These are phyloP conservation scores for Cichlasoma orientale DNA, from an alignment of 2,797 vertebrate genomes.

Conservation along the genomic window DNA sequence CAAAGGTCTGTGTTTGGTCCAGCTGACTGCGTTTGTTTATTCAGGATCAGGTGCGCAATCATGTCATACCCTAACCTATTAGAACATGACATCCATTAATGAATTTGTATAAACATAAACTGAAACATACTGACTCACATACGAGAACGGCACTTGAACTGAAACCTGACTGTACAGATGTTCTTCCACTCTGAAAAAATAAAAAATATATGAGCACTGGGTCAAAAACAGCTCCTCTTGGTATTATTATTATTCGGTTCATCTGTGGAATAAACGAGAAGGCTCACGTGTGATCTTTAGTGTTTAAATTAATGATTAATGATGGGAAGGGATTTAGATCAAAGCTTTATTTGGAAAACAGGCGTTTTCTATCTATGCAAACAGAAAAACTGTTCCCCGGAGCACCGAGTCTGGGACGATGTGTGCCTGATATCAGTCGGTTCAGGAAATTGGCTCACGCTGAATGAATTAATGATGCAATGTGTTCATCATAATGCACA, in stretches of 20 bases:
- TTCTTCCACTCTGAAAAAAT: too few species aligned
- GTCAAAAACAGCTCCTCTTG: too few species aligned
- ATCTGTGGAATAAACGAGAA: neutral
- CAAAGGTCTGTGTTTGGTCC: conserved; percentile 41
- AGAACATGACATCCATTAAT: neutral
- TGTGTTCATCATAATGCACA: neutral
- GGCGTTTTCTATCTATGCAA: neutral
- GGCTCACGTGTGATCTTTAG: neutral
- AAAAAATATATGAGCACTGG: too few species aligned
- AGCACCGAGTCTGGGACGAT: neutral
- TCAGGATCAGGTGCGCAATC: conserved; percentile 27
- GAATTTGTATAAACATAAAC: neutral
- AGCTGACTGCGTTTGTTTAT: conserved; percentile 18
- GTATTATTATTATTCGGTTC: too few species aligned
- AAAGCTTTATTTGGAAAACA: conserved; percentile 27
- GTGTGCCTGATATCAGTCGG: neutral
- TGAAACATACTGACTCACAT: neutral
- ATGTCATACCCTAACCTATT: neutral
- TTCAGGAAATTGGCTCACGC: neutral
- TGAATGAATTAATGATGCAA: neutral
- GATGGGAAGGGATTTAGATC: neutral
- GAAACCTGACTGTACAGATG: fast-evolving
- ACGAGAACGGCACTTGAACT: neutral
- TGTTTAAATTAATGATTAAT: conserved; percentile 52
- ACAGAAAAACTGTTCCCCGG: conserved; percentile 10